phyloP scores from a whole-genome alignment of 2,113 vertebrate genomes.

The Zonotrichia leucophrys region DNA sequence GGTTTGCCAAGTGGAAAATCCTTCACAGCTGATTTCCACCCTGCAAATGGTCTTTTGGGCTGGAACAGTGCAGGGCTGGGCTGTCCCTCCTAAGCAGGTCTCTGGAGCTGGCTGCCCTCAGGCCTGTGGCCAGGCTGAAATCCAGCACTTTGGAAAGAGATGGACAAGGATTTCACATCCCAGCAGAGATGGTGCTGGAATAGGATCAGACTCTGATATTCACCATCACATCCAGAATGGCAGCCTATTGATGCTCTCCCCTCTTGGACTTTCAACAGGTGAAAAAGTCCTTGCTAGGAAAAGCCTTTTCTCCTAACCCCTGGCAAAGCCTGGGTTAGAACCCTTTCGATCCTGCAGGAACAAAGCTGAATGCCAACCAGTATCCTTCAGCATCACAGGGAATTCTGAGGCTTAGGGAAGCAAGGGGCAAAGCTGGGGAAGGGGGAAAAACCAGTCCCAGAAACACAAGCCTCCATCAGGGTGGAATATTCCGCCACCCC shows the following conservation, averaged over 20 bases:
- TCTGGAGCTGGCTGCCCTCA: not conserved
- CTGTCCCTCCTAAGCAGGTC: not conserved
- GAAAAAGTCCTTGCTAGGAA: not conserved
- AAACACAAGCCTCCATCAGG: rapidly evolving
- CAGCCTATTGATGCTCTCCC: not conserved
- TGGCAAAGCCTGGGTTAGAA: not conserved
- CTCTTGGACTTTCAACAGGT: slow-evolving; percentile 19
- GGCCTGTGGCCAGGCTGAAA: not conserved
- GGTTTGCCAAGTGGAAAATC: not conserved
- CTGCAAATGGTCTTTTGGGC: not conserved
- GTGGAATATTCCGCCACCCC: slow-evolving; percentile 40
- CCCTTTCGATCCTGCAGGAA: not conserved
- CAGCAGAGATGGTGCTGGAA: rapidly evolving
- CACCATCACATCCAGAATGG: rapidly evolving
- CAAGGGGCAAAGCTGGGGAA: not conserved
- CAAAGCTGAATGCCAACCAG: not conserved
- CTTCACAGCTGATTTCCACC: not conserved
- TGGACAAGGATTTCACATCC: not conserved
- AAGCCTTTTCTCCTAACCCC: not conserved
- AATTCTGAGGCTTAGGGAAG: not conserved
- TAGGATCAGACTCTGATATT: rapidly evolving
- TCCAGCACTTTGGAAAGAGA: not conserved
- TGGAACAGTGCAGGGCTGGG: not conserved
- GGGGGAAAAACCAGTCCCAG: rapidly evolving
- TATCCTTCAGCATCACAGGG: not conserved